Evolutionary conservation across 2,113 vertebrate genomes (phyloP).

Genomic region (Pituophis catenifer): DNA sequence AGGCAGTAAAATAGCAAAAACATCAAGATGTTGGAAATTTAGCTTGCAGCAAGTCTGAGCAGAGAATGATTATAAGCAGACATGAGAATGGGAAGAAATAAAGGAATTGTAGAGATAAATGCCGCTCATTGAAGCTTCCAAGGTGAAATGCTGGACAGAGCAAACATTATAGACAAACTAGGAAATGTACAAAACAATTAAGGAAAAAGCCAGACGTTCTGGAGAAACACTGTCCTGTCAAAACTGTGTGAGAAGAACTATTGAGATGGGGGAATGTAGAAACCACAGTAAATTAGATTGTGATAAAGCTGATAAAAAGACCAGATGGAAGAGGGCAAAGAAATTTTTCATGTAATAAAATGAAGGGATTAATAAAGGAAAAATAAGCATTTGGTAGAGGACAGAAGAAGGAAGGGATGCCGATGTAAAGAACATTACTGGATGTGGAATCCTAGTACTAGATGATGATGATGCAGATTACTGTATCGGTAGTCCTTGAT

Average conservation of each 20-base stretch:
- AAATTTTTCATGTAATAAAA: background rate
- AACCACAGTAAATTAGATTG: background rate
- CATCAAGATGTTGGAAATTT: background rate
- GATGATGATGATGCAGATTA: background rate
- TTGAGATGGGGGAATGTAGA: background rate
- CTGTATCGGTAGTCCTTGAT: background rate
- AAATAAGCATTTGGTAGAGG: background rate
- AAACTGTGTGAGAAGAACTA: background rate
- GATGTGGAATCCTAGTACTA: background rate
- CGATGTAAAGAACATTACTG: background rate
- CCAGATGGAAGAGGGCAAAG: background rate
- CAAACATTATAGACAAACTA: background rate
- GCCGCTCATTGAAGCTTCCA: background rate
- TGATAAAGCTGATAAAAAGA: background rate
- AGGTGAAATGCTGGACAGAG: background rate
- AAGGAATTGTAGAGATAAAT: background rate
- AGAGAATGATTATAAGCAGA: background rate
- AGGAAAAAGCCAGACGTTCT: background rate
- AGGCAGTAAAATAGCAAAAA: background rate
- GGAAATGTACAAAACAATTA: background rate
- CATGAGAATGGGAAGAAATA: accelerated
- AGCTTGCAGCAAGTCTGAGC: background rate
- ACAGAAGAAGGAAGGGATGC: background rate
- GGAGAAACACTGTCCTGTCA: background rate
- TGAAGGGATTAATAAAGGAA: background rate